Evolutionary conservation across 2,888 invertebrate genomes (phyloP), one percentile per base, ranked within the genome.

Genomic region (Seira musarum): DNA sequence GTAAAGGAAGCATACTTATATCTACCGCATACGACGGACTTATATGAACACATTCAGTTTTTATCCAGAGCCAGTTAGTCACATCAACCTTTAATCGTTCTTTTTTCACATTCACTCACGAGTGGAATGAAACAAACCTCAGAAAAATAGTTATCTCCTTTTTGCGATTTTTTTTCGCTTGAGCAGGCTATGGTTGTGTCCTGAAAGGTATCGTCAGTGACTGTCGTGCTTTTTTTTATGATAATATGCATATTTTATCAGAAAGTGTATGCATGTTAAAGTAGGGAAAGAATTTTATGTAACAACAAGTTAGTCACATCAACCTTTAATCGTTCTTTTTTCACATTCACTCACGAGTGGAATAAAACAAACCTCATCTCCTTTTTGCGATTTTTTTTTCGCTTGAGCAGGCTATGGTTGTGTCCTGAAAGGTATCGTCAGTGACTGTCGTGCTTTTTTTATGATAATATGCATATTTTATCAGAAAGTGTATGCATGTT

Each of bases 21-120:
- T 19, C 30, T 46, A 8, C 21, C 49, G 17, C 22, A 60, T 2
- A 49, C 19, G 8, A 19, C 66, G 19, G 66, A 10, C 35, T 21
- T n/a, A 8, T 6, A 60, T 40, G 70, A 72, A 63, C 60, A 30
- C 40, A 61, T 61, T 17, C 72, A 72, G 40, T 60, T 70, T 80
- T 80, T 82, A 82, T 82, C 82, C 82, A 82, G n/a, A n/a, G 82
- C 76, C 80, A 80, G 74, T 80, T 57, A 67, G 75, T 75, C 74
- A 82, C 71, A 77, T 70, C 46, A 80, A 70, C 75, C 63, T 80
- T 80, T 75, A 75, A 75, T 75, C 40, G 40, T 40, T 40, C 40
- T 40, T 40, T 5, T 40, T 40, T 13, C 13, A 5, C 40, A 13
- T 40, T 40, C n/a, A n/a, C n/a, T n/a, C n/a, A n/a, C n/a, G n/a